Evolutionary conservation across 2,113 vertebrate genomes (phyloP).

Genomic region (Calonectris borealis): DNA sequence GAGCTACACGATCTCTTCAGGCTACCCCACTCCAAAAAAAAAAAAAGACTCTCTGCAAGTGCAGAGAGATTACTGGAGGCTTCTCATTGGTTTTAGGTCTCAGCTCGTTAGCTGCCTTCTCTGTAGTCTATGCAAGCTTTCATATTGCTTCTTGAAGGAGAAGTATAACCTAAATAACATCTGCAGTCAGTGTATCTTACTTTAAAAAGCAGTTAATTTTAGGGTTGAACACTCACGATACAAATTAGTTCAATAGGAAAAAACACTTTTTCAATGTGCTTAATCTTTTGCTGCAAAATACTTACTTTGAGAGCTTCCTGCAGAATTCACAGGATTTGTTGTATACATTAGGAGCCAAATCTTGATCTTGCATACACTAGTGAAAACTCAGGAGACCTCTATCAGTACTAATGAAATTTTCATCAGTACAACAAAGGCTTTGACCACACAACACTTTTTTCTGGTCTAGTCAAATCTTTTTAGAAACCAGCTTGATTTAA

Average conservation of each 20-base stretch:
- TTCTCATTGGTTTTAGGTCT: neutral
- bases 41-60: neutral
- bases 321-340: neutral
- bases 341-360: neutral
- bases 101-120: neutral
- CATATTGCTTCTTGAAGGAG: neutral
- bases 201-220: neutral
- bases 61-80: neutral
- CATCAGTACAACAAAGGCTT: neutral
- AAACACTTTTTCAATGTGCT: neutral
- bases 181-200: neutral
- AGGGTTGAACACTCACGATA: neutral
- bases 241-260: neutral
- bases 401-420: neutral
- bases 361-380: neutral
- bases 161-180: neutral
- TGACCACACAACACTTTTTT: neutral
- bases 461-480: neutral
- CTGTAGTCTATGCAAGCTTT: neutral
- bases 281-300: neutral
- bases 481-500: neutral
- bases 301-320: neutral
- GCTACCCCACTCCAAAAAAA: neutral
- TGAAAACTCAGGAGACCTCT: neutral
- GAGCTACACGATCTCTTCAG: neutral